Base-by-base conservation (phyloP, 2,113 vertebrate genomes). In the Brachypodius melanocephalos region DNA sequence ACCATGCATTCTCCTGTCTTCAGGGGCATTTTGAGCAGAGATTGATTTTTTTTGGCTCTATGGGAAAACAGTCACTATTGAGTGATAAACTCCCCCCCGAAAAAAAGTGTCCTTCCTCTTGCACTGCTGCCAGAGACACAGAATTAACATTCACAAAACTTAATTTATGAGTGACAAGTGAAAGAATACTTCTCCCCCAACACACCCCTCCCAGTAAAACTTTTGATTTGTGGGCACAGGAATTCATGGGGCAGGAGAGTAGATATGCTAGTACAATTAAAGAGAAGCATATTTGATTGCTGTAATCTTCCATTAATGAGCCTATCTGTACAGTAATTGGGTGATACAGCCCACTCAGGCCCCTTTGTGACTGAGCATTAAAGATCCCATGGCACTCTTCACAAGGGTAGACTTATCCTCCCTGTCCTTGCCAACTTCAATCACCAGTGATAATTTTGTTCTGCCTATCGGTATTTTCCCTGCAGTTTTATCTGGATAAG, bases 1-100 rank as follows among this genome's bases (percentile, higher is more conserved):
- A 82, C 85, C 97, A 69, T 82, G 48, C 69, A 95, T 96, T 95
- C 80, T 95, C 93, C 75, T 95, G 89, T 79, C 59, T 95, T 88
- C 85, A 82, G 28, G 67, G 54, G 59, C 73, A 95, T 89, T 94
- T 90, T 59, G 38, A 79, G 34, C 36, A 94, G 75, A n/a, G 18
- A 98, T 97, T 97, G 97, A 98, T 97, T 98, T 97, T 92, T 71
- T 49, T 54, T 54, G 32, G 72, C 74, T 95, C 45, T 78, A 82
- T 10, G 51, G 92, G 93, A 96, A 95, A 97, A 96, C 48, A 91
- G 94, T 94, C 83, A 80, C 89, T 45, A 38, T 8, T 96, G 90
- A 98, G 82, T 93, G 93, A 96, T 96, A 97, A 97, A 96, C 80
- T 93, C 75, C 17, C 38, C 38, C 38, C 38, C 38, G n/a, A n/a